Base-by-base conservation (phyloP, 92 coral and sea anemone genomes). In the Phymanthus crucifer region DNA sequence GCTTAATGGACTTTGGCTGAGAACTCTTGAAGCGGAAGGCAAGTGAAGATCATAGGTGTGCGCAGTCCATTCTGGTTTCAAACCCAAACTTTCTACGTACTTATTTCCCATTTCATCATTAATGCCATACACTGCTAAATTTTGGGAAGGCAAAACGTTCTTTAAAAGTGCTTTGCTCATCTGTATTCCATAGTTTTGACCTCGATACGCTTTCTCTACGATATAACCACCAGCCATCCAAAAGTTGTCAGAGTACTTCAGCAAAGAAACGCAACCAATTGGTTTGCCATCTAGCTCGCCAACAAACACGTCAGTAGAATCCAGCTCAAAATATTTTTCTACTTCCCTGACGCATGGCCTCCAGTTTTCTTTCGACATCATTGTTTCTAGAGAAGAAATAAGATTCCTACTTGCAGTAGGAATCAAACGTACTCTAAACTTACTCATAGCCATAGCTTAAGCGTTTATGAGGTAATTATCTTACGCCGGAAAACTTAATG, bases 171-270 rank as follows among this genome's bases (percentile, higher is more conserved):
- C 65, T 71, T 75, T 47, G 36, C 1, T 69, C 6, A 79, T 37
- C 72, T 66, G 21, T 65, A 3, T 13, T 23, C 89, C 85, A 74
- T 73, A 85, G 35, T 85, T 82, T 65, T 56, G 58, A 29, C 82
- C 85, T 73, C 89, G 69, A 52, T 46, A 80, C 47, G 52, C 85
- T 47, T 79, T 37, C 16, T 69, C 69, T 26, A 85, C 75, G 17
- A 85, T 32, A n/a, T 0, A 79, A 66, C 58, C 17, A 3, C 75
- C 81, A 32, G 32, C 12, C 13, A 32, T 43, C 16, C 46, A 65
- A 47, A 26, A 85, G n/a, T 27, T 47, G 2, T 72, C 74, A 11
- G 52, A 79, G 48, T 77, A 78, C 77, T 84, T 84, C n/a, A 75
- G 4, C 3, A 71, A 14, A 11, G 65, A 19, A 26, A 34, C 11